Percentiles rank a stretch among this genome's conserved stretches.
phyloP scores from a whole-genome alignment of 1,140 invertebrate genomes.

The Hirudo medicinalis region DNA sequence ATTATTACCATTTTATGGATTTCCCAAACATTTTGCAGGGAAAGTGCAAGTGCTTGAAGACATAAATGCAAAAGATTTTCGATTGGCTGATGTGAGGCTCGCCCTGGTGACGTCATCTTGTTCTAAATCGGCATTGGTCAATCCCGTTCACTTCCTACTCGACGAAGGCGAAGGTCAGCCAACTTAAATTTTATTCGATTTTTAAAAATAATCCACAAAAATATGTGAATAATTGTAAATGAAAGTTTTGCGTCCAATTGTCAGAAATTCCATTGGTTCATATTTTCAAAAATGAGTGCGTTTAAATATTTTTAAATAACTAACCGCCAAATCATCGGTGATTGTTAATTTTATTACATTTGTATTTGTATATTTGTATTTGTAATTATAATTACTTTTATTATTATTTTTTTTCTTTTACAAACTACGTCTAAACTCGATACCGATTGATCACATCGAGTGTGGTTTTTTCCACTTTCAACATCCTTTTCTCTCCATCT shows the following conservation, averaged over 20 bases:
- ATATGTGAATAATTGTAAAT: background rate
- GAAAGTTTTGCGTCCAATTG: background rate
- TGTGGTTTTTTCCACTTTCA: background rate
- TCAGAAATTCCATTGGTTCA: background rate
- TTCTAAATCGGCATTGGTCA: slow-evolving; percentile 2
- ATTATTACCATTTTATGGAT: no score
- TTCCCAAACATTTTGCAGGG: background rate
- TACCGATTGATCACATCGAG: background rate
- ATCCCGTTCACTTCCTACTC: background rate
- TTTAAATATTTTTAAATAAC: no score
- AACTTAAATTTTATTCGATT: slow-evolving; percentile 1
- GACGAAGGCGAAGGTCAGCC: slow-evolving; percentile 4
- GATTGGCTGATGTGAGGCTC: slow-evolving; percentile 1
- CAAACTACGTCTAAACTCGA: background rate
- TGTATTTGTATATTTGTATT: no score
- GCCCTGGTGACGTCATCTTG: slow-evolving; percentile 7
- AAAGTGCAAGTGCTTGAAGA: background rate
- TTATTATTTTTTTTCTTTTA: no score
- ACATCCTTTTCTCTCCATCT: background rate
- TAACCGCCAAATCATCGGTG: no score
- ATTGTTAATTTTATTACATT: no score
- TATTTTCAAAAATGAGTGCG: no score
- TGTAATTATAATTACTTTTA: no score
- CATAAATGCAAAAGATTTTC: background rate
- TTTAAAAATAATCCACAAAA: background rate